These are phyloP conservation scores for Coelogynopora nodosa DNA, from an alignment of 2,888 invertebrate species.

Conservation along the genomic window DNA sequence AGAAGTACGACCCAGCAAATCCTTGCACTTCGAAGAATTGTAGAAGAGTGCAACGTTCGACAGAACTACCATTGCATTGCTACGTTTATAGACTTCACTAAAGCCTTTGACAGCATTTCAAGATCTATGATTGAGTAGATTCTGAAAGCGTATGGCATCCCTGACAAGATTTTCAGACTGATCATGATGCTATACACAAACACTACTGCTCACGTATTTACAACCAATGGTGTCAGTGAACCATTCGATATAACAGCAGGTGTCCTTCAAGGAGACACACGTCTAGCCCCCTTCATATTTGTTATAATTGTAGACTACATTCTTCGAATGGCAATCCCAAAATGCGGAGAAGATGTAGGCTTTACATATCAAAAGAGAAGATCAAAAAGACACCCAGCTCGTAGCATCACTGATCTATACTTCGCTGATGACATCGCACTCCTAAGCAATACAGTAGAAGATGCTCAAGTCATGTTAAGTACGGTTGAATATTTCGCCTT, in stretches of 20 bases:
- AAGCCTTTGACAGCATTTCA: constrained; percentile 28
- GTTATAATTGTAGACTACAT: constrained; percentile 26
- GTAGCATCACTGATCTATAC: constrained; percentile 30
- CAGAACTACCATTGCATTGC: constrained; percentile 29
- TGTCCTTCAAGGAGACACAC: constrained; percentile 22
- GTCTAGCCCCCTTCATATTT: constrained; percentile 37
- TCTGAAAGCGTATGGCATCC: constrained; percentile 31
- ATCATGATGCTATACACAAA: constrained; percentile 31
- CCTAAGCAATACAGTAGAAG: constrained; percentile 19
- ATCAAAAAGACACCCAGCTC: constrained; percentile 29
- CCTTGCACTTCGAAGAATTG: constrained; percentile 15
- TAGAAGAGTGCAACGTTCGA: constrained; percentile 25
- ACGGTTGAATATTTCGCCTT: constrained; percentile 20
- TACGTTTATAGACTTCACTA: constrained; percentile 24
- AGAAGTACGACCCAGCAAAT: constrained; percentile 14
- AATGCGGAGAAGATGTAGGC: constrained; percentile 29
- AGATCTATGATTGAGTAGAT: constrained; percentile 28
- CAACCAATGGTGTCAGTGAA: constrained; percentile 22
- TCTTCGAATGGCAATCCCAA: constrained; percentile 23
- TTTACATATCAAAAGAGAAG: constrained; percentile 25
- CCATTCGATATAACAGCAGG: constrained; percentile 17
- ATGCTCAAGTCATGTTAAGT: constrained; percentile 28
- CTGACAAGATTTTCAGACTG: constrained; percentile 27
- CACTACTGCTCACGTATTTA: constrained; percentile 31
- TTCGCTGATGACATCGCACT: constrained; percentile 40